Base-by-base conservation (phyloP, 2,888 invertebrate genomes). In the Lissonota sp. region DNA sequence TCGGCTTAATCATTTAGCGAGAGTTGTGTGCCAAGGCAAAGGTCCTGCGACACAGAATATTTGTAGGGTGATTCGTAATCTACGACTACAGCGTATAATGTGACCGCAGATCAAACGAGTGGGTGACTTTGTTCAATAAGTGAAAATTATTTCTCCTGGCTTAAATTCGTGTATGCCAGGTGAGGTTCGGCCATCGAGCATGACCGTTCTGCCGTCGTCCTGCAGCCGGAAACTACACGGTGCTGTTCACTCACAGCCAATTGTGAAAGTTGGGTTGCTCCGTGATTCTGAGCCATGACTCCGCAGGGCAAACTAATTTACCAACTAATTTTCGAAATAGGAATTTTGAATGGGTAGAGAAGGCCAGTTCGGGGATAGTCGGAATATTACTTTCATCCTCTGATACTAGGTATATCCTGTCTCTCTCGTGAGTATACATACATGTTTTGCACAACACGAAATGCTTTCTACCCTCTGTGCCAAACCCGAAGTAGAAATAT, bases 291-390 rank as follows among this genome's bases (percentile, higher is more conserved):
- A 69, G 67, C 63, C 67, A 71, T 70, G 75, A 76, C 79, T 75
- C 60, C 55, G 40, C 74, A 73, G 83, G 60, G 72, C 79, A 86
- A 88, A 88, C 88, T 87, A 87, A 88, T 88, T 88, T 88, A 78
- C 87, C 77, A 88, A 88, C 87, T 87, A 88, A 87, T 88, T 87
- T 85, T 82, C 85, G 83, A 84, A 86, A 88, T 75, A 84, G 87
- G 82, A 86, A 85, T 87, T 81, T 82, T 80, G 77, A 84, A 84
- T 81, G 72, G 75, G 79, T 66, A 64, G 64, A 57, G 78, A 71
- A 77, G 60, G 67, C 58, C 53, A 74, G 62, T 67, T 58, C 46
- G 78, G 78, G 67, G 79, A 83, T 85, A 83, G 75, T 80, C 83
- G 69, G 64, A 79, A 82, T 85, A 83, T 86, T 86, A 87, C 82